Evolutionary conservation across 2,113 vertebrate genomes (phyloP).

Genomic region (Lethenteron camtschaticum): DNA sequence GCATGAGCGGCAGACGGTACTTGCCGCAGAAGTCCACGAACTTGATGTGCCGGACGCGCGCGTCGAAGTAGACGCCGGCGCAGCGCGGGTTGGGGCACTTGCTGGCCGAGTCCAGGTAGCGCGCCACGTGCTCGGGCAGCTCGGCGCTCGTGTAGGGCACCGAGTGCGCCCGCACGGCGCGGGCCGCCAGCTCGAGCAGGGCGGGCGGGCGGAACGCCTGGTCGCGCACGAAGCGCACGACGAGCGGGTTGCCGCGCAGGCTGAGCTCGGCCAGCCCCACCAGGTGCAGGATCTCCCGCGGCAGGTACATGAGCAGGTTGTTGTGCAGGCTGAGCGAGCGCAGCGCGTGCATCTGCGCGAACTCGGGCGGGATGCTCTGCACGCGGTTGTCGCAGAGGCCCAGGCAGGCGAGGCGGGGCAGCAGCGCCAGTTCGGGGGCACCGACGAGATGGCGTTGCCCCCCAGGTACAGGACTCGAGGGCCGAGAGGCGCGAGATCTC

Average conservation of each 20-base stretch:
- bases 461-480: conserved; percentile 81
- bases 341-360: conserved; percentile 82
- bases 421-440: conserved; percentile 77
- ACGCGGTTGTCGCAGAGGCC: conserved; percentile 93
- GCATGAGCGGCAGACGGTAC: conserved; percentile 89
- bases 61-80: conserved; percentile 95
- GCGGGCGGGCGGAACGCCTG: conserved; percentile 31
- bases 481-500: conserved; percentile 26
- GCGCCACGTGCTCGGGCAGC: conserved; percentile 45
- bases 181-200: conserved; percentile 34
- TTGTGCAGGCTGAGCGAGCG: conserved; percentile 90
- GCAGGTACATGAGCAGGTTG: conserved; percentile 81
- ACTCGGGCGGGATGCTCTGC: conserved; percentile 78
- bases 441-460: conserved; percentile 73
- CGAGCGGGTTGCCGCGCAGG: conserved; percentile 76
- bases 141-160: conserved; percentile 35
- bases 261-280: conserved; percentile 80
- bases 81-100: conserved; percentile 95
- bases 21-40: conserved; percentile 98
- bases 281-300: conserved; percentile 72
- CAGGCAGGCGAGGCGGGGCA: conserved; percentile 63
- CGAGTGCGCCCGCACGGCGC: conserved; percentile 29
- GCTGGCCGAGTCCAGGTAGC: conserved; percentile 66
- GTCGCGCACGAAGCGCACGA: conserved; percentile 45
- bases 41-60: conserved; percentile 88